A percentile compares a stretch with the other conserved stretches of the same genome.
Evolutionary conservation across 2,797 vertebrate species (phyloP).

Genomic region (Esox masquinongy): DNA sequence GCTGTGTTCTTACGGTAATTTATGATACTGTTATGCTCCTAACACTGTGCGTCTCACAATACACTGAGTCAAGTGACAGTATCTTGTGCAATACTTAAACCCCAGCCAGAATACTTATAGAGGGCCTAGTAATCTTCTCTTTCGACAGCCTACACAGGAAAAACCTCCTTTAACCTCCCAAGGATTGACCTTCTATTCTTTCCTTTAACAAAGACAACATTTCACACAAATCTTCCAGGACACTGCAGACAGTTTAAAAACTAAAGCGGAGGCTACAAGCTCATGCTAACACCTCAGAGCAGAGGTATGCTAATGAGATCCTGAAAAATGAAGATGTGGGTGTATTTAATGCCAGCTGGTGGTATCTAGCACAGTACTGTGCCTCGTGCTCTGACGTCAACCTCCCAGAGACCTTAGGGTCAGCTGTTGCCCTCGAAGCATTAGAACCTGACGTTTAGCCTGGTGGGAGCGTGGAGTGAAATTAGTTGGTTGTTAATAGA

Average conservation of each 20-base stretch:
- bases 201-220: conserved; percentile 49
- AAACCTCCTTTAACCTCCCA: background rate
- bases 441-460: too few species aligned
- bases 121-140: background rate
- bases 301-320: background rate
- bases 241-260: background rate
- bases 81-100: background rate
- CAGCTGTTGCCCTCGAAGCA: background rate
- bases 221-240: conserved; percentile 13
- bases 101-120: background rate
- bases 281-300: conserved; percentile 4
- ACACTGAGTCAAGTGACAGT: background rate
- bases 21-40: background rate
- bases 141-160: conserved; percentile 2
- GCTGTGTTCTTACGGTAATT: too few species aligned
- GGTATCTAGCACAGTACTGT: background rate
- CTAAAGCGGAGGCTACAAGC: background rate
- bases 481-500: background rate
- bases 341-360: background rate
- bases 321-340: background rate
- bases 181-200: conserved; percentile 44
- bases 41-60: background rate
- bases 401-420: background rate
- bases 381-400: background rate
- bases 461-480: background rate